phyloP scores from a whole-genome alignment of 2,113 vertebrate species.

The Cyanoramphus novaezelandiae region DNA sequence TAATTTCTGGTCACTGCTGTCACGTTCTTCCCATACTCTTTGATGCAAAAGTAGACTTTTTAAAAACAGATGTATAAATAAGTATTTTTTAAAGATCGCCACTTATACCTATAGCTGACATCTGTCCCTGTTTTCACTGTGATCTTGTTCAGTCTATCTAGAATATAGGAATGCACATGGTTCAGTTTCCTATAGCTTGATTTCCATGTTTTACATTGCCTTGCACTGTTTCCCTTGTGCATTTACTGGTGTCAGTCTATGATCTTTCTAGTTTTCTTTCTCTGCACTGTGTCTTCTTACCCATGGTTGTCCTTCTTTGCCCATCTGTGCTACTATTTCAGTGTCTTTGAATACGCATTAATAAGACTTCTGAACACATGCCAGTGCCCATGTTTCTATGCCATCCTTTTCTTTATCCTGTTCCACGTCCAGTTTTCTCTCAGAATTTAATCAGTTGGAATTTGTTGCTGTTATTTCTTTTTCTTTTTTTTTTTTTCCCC shows the following conservation, averaged over 20 bases:
- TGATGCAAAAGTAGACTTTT: neutral
- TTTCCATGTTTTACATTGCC: neutral
- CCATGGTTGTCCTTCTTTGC: constrained; percentile 18
- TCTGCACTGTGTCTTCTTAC: constrained; percentile 13
- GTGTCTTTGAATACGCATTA: neutral
- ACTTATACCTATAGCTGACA: neutral
- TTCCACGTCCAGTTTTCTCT: neutral
- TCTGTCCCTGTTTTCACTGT: neutral
- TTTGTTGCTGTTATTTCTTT: neutral
- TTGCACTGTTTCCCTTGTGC: neutral
- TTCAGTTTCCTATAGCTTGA: neutral
- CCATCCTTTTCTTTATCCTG: neutral
- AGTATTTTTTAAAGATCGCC: neutral
- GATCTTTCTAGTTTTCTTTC: constrained; percentile 1
- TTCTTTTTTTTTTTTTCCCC: neutral
- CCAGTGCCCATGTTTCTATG: neutral
- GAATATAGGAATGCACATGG: neutral
- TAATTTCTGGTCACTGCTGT: neutral
- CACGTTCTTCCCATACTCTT: neutral
- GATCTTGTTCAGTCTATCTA: neutral
- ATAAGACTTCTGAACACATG: neutral
- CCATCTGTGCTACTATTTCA: constrained; percentile 46
- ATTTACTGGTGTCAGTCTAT: neutral
- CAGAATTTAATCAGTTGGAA: neutral
- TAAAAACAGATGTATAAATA: neutral